phyloP scores from a whole-genome alignment of 2,797 vertebrate genomes.

The Myotis myotis region DNA sequence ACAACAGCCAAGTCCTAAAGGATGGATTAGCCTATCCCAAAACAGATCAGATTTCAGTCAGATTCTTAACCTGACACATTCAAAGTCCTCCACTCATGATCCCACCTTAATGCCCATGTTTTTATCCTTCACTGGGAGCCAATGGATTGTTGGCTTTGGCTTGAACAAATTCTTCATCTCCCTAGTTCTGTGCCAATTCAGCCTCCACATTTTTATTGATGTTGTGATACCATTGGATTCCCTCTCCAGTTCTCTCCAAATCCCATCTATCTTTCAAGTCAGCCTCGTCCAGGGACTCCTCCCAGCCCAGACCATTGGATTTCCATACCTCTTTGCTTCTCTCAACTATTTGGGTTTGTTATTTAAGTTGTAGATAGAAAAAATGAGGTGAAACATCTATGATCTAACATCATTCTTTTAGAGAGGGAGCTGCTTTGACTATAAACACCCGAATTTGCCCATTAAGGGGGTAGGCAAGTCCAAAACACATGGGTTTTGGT shows the following conservation, averaged over 20 bases:
- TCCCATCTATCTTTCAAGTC: not conserved
- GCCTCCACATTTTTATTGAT: conserved; percentile 1
- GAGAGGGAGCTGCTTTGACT: not conserved
- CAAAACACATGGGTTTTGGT: not conserved
- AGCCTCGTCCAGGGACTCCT: not conserved
- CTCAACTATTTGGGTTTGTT: not conserved
- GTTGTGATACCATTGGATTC: not conserved
- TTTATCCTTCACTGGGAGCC: not conserved
- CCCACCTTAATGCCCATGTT: not conserved
- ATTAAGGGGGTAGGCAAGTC: not conserved
- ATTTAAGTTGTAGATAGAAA: conserved; percentile 13
- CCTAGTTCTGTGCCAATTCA: not conserved
- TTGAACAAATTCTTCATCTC: not conserved
- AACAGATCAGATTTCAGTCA: not conserved
- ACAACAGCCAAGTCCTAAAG: not conserved
- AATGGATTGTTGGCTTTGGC: not conserved
- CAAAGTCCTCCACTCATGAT: not conserved
- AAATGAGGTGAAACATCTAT: conserved; percentile 25
- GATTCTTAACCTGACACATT: not conserved
- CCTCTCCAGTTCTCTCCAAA: not conserved
- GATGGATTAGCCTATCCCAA: not conserved
- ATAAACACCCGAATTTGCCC: not conserved
- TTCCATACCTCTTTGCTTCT: not conserved
- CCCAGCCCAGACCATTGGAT: not conserved
- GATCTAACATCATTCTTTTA: not conserved